A percentile compares a stretch with the other conserved stretches of the same genome.
Conservation (phyloP, 2,888 invertebrate species). For the Synanthedon formicaeformis region DNA sequence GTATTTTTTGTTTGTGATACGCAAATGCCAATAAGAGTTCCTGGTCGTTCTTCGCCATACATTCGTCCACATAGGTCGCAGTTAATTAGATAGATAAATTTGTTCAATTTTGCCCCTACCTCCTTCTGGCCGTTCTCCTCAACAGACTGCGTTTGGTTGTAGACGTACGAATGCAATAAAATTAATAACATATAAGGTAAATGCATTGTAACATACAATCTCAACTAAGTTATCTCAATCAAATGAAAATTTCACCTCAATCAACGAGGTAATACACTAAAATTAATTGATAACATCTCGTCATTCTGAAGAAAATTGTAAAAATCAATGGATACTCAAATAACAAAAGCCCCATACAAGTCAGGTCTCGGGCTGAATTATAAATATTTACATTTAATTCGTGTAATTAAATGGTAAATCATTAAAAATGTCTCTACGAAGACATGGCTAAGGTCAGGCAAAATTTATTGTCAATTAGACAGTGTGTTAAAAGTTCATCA, state of each 20-base stretch:
- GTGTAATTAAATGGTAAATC: conserved; percentile 52
- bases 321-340: conserved; percentile 51
- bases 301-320: conserved; percentile 55
- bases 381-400: conserved; percentile 66
- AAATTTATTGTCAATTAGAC: conserved; percentile 50
- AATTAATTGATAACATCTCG: conserved; percentile 26
- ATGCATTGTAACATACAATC: conserved; percentile 65
- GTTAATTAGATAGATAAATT: conserved; percentile 17
- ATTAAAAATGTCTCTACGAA: conserved; percentile 64
- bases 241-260: conserved; percentile 48
- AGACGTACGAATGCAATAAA: conserved; percentile 71
- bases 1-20: not conserved
- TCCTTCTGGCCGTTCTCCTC: conserved; percentile 69
- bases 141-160: conserved; percentile 71
- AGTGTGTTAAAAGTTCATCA: conserved; percentile 59
- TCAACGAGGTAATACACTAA: conserved; percentile 46
- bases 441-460: conserved; percentile 66
- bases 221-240: conserved; percentile 27
- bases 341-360: conserved; percentile 59
- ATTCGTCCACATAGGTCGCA: conserved; percentile 25
- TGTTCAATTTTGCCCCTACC: conserved; percentile 62
- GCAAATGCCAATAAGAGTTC: not conserved
- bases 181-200: conserved; percentile 68
- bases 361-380: conserved; percentile 55
- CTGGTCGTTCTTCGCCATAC: conserved; percentile 6